Evolutionary conservation across 64 coral and sea anemone species (phyloP), one percentile per base, ranked within the genome.

Genomic region (Montipora capricornis): DNA sequence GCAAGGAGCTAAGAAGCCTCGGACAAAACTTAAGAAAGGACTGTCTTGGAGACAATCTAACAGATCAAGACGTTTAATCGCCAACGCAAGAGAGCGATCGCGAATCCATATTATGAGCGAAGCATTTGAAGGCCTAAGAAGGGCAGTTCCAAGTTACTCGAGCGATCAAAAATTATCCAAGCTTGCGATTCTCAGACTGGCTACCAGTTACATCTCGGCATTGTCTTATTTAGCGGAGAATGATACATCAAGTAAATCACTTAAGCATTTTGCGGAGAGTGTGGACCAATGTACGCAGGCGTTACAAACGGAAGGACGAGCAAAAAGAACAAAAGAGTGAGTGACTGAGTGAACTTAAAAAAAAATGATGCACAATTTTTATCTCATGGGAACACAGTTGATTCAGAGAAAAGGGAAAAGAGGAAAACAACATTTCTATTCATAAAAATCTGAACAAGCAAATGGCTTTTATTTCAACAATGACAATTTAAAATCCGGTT

Each of bases 31-130:
- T 7, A 97, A 88, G 68, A 94, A 87, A 68, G 89, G 49, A 20
- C 58, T 83, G n/a, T 94, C 96, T n/a, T 97, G 96, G 96, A 24
- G 93, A 6, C 96, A 97, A 45, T 97, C 96, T 2, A 99, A 89
- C 64, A 89, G 98, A 89, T 94, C 95, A 3, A 76, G 98, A 50
- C 91, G 98, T 26, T 77, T 99, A 19, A 94, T 99, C 24, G 98
- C 98, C 0, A 99, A 99, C 60, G 98, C 98, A 37, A 66, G 98
- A 3, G 98, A 99, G 37, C 88, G 98, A 52, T 99, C 98, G 70
- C 77, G 98, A 87, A 99, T 99, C 49, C 98, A 99, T 47, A 99
- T 96, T 0, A 94, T 99, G 92, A 99, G 98, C 44, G 98, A 99
- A 24, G 98, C 98, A n/a, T 99, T 99, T 62, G 98, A 99, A 60